phyloP scores from a whole-genome alignment of 1,140 invertebrate species.

The Acromyrmex heyeri region DNA sequence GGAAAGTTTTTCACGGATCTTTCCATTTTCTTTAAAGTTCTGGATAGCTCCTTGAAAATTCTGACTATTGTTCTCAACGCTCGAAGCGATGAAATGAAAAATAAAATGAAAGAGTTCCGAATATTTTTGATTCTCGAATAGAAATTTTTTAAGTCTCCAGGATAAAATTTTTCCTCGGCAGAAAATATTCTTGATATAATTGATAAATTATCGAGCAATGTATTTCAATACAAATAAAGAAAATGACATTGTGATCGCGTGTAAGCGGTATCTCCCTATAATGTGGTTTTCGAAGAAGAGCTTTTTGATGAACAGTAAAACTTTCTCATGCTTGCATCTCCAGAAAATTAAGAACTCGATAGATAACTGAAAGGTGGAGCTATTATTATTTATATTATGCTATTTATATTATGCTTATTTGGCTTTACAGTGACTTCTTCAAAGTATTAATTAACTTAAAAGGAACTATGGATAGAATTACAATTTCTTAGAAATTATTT shows the following conservation, averaged over 20 bases:
- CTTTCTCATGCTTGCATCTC: not conserved
- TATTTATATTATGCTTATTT: slow-evolving; percentile 6
- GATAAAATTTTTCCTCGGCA: not conserved
- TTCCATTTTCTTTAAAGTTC: not conserved
- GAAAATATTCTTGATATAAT: not conserved
- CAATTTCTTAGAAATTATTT: not conserved
- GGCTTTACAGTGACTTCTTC: not conserved
- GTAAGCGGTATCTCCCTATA: not conserved
- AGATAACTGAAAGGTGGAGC: not conserved
- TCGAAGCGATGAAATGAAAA: not conserved
- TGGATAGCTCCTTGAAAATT: not conserved
- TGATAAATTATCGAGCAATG: not conserved
- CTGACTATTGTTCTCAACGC: not conserved
- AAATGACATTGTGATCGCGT: not conserved
- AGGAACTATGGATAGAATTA: not conserved
- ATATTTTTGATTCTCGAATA: not conserved
- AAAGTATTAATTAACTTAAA: not conserved
- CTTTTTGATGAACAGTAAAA: not conserved
- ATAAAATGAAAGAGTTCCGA: not conserved
- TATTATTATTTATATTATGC: slow-evolving; percentile 15
- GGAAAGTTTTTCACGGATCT: not conserved
- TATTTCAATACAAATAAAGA: not conserved
- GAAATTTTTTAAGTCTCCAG: not conserved
- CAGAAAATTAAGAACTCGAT: slow-evolving; percentile 2
- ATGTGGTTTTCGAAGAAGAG: not conserved